Base-by-base conservation (phyloP, 1,140 invertebrate species). In the Pseudomyrmex dendroicus region DNA sequence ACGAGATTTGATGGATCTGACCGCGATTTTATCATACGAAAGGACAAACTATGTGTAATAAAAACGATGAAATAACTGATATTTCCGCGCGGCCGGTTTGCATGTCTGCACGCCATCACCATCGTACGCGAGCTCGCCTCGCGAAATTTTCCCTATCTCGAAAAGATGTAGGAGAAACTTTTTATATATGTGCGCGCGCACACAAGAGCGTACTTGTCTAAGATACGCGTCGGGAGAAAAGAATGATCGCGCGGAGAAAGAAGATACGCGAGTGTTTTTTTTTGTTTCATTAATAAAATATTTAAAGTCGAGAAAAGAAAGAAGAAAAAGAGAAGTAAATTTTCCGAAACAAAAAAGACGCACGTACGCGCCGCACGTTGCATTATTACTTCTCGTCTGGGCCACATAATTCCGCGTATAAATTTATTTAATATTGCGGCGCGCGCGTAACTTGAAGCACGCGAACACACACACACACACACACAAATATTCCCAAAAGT, bases 1-100 rank as follows among this genome's bases (percentile, higher is more conserved):
- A 59, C 25, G 73, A 25, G 50, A 35, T 73, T 70, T 80, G 86
- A 85, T 89, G 77, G 86, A 88, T 88, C 78, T 35, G 20, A 52
- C 44, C 22, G 67, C 62, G 67, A 76, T 77, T 52, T 74, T 56
- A 54, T 72, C 76, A 50, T 72, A 72, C 17, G 44, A 59, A 72
- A 72, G 76, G 76, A 80, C 76, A 80, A 72, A 72, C 76, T 50
- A 35, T 35, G n/a, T 61, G 76, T 72, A 80, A 80, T 80, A 80
- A 72, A 59, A 80, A 35, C 35, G 76, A 80, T 72, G 64, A 80
- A 78, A 59, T 80, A 59, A 80, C 57, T 61, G 76, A 80, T 72
- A 72, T 72, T 72, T 72, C 4, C 56, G 44, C 66, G 12, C 56
- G 66, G 5, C 35, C 35, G 35, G 66, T 20, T 72, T 56, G 66